Conservation (phyloP, 1,140 invertebrate genomes). For the Eumeta japonica region DNA sequence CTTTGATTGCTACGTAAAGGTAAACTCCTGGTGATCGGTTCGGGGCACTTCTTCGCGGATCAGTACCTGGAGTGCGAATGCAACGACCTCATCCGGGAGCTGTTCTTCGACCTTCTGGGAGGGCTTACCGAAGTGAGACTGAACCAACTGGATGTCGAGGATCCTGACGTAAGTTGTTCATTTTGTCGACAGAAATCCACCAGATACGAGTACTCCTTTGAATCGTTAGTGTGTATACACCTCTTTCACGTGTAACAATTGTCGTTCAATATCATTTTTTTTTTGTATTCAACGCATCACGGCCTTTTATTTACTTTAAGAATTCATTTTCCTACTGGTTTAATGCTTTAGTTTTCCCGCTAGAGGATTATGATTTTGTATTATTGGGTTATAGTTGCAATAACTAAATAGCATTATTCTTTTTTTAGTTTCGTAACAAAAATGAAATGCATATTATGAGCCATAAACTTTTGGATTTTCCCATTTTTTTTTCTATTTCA, state of each 20-base stretch:
- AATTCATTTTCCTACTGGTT: too few relatives aligned
- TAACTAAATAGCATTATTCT: too few relatives aligned
- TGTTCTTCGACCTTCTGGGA: conserved; percentile 83
- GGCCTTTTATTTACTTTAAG: too few relatives aligned
- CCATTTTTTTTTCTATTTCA: too few relatives aligned
- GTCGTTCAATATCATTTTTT: background rate
- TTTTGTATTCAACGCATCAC: too few relatives aligned
- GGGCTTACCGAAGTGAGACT: conserved; percentile 66
- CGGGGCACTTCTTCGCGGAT: conserved; percentile 74
- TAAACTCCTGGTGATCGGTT: conserved; percentile 78
- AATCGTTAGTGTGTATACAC: background rate
- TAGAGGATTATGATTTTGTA: too few relatives aligned
- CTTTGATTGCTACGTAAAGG: conserved; percentile 47
- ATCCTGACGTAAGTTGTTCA: conserved; percentile 80
- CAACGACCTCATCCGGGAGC: conserved; percentile 87
- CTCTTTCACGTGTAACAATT: background rate
- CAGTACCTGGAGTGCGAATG: conserved; percentile 94
- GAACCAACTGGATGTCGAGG: conserved; percentile 84
- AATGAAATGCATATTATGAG: too few relatives aligned
- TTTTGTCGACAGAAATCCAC: background rate
- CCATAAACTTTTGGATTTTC: too few relatives aligned
- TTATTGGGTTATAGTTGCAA: too few relatives aligned
- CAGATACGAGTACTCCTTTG: background rate
- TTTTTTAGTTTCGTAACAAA: too few relatives aligned
- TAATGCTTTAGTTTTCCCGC: too few relatives aligned